phyloP scores from a whole-genome alignment of 2,797 vertebrate genomes.

The Myotis myotis region DNA sequence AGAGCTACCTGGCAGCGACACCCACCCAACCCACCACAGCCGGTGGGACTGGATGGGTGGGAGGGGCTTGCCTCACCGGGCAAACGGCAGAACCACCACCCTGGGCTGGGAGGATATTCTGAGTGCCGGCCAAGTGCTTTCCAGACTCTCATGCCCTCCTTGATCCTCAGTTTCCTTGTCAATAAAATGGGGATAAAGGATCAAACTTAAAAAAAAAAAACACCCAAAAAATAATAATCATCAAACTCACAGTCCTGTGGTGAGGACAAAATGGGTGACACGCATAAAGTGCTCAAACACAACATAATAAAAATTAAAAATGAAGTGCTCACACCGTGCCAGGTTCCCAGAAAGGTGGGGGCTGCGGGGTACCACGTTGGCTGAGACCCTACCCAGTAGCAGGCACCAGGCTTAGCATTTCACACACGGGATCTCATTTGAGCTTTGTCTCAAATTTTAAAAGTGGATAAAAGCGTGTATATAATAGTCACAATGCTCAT shows the following conservation, averaged over 20 bases:
- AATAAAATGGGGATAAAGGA: background rate
- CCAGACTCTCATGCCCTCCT: background rate
- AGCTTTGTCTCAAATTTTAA: background rate
- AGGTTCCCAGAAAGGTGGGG: background rate
- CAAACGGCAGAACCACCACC: background rate
- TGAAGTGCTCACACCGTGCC: background rate
- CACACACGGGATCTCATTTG: background rate
- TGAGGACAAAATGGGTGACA: background rate
- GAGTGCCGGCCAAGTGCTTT: background rate
- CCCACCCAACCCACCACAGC: background rate
- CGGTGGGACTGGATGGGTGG: background rate
- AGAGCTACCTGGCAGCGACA: background rate
- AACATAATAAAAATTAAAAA: background rate
- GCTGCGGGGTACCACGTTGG: background rate
- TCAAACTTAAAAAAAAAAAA: background rate
- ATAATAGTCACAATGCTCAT: background rate
- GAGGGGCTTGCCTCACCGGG: background rate
- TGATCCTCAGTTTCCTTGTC: constrained; percentile 33
- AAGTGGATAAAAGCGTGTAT: background rate
- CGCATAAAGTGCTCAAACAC: background rate
- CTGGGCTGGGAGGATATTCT: background rate
- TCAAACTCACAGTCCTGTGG: background rate
- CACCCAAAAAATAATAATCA: background rate
- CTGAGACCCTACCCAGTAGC: background rate
- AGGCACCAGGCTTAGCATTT: background rate